phyloP scores from a whole-genome alignment of 2,113 vertebrate genomes.

The Corythornis cristatus region DNA sequence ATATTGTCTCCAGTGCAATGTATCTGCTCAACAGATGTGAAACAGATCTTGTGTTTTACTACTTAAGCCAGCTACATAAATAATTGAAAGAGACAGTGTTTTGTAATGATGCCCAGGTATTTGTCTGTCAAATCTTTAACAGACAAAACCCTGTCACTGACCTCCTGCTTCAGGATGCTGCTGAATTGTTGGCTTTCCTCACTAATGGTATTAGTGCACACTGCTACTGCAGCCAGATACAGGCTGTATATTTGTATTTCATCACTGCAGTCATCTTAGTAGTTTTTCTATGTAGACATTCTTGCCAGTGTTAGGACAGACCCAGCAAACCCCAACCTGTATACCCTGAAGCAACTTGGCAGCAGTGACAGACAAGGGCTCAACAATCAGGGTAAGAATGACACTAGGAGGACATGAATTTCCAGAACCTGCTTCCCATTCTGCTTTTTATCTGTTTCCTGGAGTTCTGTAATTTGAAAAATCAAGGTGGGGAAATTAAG shows the following conservation, averaged over 20 bases:
- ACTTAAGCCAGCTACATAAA: neutral
- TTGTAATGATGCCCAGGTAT: neutral
- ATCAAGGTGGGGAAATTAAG: neutral
- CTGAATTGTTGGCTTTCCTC: neutral
- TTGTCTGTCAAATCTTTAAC: neutral
- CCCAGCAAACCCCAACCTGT: neutral
- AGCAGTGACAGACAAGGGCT: neutral
- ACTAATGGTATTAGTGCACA: neutral
- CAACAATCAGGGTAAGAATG: neutral
- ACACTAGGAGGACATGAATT: neutral
- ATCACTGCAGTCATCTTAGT: neutral
- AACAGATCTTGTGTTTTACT: conserved; percentile 15
- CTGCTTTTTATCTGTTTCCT: neutral
- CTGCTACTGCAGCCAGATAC: neutral
- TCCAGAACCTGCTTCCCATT: neutral
- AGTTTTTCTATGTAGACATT: neutral
- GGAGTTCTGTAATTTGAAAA: neutral
- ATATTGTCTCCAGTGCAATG: conserved; percentile 23
- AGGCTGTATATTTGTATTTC: neutral
- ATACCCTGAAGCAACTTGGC: neutral
- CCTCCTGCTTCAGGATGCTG: neutral
- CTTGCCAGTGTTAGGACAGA: neutral
- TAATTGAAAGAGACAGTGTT: neutral
- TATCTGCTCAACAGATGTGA: conserved; percentile 44
- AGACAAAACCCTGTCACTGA: neutral